Conservation (phyloP, 2,113 vertebrate species). For the Atlantisia rogersi region DNA sequence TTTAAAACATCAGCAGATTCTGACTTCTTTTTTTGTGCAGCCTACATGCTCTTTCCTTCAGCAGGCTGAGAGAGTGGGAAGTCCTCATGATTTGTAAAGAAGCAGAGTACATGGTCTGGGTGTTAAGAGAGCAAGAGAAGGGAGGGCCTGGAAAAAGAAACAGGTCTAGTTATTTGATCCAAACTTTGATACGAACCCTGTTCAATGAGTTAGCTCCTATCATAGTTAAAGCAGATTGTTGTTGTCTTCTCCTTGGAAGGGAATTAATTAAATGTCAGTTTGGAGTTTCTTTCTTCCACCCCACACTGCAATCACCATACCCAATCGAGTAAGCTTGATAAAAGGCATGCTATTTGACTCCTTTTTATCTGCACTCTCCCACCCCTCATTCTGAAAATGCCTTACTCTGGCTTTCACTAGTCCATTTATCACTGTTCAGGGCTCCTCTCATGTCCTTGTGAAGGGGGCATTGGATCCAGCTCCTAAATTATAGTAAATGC, state of each 20-base stretch:
- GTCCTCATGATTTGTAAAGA: background rate
- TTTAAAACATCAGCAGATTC: background rate
- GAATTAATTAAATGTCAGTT: conserved; percentile 18
- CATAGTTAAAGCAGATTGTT: background rate
- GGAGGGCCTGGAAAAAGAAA: background rate
- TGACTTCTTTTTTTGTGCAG: background rate
- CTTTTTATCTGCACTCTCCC: background rate
- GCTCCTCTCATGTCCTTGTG: background rate
- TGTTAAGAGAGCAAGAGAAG: background rate
- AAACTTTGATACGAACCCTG: background rate
- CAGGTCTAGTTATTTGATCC: background rate
- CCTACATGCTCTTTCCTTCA: background rate
- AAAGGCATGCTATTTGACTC: background rate
- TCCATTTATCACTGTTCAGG: background rate
- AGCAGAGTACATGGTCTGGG: background rate
- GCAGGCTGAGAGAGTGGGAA: background rate
- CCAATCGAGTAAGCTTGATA: background rate
- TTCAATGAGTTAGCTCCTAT: background rate
- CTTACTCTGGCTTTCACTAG: background rate
- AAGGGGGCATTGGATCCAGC: background rate
- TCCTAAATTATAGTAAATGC: background rate
- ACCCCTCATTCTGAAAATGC: background rate
- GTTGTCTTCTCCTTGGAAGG: background rate
- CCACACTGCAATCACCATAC: background rate
- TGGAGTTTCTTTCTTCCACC: background rate